Base-by-base conservation (phyloP, 2,113 vertebrate genomes). In the Ptilonorhynchus violaceus region DNA sequence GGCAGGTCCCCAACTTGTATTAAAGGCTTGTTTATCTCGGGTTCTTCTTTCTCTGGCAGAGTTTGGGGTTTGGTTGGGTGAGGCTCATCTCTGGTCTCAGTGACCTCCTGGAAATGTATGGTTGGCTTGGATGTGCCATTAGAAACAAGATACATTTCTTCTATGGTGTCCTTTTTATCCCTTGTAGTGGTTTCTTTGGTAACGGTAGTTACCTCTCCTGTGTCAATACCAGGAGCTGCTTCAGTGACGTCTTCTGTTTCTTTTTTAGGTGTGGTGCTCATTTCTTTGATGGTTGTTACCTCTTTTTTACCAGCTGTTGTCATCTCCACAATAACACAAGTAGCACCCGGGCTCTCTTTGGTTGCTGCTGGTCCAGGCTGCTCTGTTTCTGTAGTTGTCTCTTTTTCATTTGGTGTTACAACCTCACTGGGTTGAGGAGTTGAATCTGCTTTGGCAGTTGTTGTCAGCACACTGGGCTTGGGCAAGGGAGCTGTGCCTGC, bases 131-230 rank as follows among this genome's bases (percentile, higher is more conserved):
- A 91, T 67, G 92, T 96, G 49, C 96, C 94, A 8, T 88, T 93
- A 42, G 94, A 93, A 68, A 92, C 66, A 60, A 93, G 46, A 83
- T 92, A 84, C 88, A 92, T 95, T 82, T 96, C 96, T 87, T 95
- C 92, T 68, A 93, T 90, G 0, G 93, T 96, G 75, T 96, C 96
- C 68, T 96, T 96, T 84, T 95, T 91, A 27, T 82, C 90, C 37
- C 84, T 92, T 37, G 83, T 76, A 6, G 78, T 55, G 31, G 85
- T 94, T 68, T 95, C 95, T 86, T 64, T 84, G n/a, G 64, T 70
- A 39, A 50, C 70, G 70, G 95, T 75, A 6, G 62, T 85, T 72
- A 49, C 56, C 46, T 92, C 78, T 59, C 8, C 64, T 23, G 55
- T 73, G 9, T 74, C 62, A 60, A 52, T 25, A 49, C 6, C 3